Evolutionary conservation across 64 coral and sea anemone genomes (phyloP).

Genomic region (Stylophora pistillata): DNA sequence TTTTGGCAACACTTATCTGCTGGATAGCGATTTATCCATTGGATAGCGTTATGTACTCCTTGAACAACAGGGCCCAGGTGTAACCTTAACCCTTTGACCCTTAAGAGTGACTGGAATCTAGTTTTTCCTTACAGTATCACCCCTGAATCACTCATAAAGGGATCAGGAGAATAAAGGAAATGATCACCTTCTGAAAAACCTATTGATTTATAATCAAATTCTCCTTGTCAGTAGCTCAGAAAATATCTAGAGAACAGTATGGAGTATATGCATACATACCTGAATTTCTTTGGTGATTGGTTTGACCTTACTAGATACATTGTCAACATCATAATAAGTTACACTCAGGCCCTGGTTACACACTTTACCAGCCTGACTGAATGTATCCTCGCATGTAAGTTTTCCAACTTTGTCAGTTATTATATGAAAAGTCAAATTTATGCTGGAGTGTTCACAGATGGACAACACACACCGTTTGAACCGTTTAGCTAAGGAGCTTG

Average conservation of each 20-base stretch:
- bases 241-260: neutral
- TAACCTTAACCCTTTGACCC: too few species aligned
- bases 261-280: constrained; percentile 32
- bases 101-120: too few species aligned
- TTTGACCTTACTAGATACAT: constrained; percentile 47
- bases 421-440: constrained; percentile 33
- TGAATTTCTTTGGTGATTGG: constrained; percentile 55
- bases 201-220: too few species aligned
- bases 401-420: constrained; percentile 38
- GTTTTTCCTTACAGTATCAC: too few species aligned
- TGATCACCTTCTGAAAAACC: too few species aligned
- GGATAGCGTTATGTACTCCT: too few species aligned
- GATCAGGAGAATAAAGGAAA: too few species aligned
- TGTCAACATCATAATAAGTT: constrained; percentile 54
- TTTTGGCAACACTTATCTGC: too few species aligned
- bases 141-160: too few species aligned
- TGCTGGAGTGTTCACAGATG: constrained; percentile 23
- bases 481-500: constrained; percentile 28
- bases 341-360: constrained; percentile 27
- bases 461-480: constrained; percentile 41
- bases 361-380: constrained; percentile 18
- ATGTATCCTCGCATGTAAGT: constrained; percentile 14
- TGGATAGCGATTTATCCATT: too few species aligned
- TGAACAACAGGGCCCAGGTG: too few species aligned
- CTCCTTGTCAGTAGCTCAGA: too few species aligned